A percentile compares a stretch with the other conserved stretches of the same genome.
Conservation (phyloP, 2,888 invertebrate species). For the Arrhopalites spinosus region DNA sequence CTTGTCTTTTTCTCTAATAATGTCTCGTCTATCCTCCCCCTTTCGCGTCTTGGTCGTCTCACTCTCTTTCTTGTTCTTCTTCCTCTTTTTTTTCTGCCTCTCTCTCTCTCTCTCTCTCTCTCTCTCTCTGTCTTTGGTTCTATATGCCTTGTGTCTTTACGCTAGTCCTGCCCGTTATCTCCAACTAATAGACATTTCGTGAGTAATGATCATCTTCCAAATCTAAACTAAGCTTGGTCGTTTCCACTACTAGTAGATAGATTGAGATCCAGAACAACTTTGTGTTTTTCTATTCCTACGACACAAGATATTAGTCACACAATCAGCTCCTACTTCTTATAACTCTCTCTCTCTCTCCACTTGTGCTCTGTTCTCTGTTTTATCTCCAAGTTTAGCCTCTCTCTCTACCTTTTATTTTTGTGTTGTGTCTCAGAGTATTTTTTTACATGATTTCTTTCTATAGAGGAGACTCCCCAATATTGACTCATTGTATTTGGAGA, state of each 20-base stretch:
- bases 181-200: conserved; percentile 37
- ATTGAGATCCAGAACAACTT: background rate
- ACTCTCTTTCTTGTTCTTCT: background rate
- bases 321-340: background rate
- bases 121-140: background rate
- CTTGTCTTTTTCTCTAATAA: conserved; percentile 53
- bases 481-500: too few species aligned
- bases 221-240: conserved; percentile 24
- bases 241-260: background rate
- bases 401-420: background rate
- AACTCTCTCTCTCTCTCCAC: background rate
- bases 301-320: conserved; percentile 1
- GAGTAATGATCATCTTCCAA: conserved; percentile 35
- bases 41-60: background rate
- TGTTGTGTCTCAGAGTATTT: too few species aligned
- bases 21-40: conserved; percentile 34
- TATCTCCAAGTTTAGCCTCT: background rate
- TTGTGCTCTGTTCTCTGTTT: background rate
- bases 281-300: conserved; percentile 6
- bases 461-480: too few species aligned
- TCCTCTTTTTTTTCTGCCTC: conserved; percentile 13
- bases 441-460: too few species aligned
- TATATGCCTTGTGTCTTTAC: background rate
- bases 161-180: conserved; percentile 24
- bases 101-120: conserved; percentile 2